These are phyloP conservation scores for Habrosyne pyritoides DNA, from an alignment of 2,888 invertebrate species.

Conservation along the genomic window DNA sequence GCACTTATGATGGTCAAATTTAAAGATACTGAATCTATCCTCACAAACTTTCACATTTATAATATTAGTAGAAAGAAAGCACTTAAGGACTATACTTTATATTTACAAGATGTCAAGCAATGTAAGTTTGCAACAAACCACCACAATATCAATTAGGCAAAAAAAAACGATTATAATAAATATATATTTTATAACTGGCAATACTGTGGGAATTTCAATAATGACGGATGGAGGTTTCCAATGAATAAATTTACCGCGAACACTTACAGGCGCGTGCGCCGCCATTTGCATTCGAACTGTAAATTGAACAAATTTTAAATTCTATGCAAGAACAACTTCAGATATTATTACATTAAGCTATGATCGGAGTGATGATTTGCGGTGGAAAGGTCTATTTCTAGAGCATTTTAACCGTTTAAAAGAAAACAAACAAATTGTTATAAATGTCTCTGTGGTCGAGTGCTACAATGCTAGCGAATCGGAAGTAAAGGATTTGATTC, in stretches of 20 bases:
- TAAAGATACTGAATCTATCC: too few species aligned
- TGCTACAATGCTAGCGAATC: too few species aligned
- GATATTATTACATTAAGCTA: slow-evolving; percentile 21
- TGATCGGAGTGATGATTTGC: slow-evolving; percentile 4
- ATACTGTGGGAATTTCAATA: slow-evolving; percentile 22
- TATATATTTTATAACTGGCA: slow-evolving; percentile 20
- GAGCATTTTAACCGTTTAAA: not conserved
- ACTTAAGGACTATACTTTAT: too few species aligned
- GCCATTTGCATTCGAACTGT: slow-evolving; percentile 56
- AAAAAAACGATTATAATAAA: slow-evolving; percentile 14
- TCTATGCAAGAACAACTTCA: slow-evolving; percentile 50
- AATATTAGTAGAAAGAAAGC: too few species aligned
- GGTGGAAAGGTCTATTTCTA: not conserved
- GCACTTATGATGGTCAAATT: too few species aligned
- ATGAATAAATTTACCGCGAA: slow-evolving; percentile 66
- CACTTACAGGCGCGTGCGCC: slow-evolving; percentile 21
- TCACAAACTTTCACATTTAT: too few species aligned
- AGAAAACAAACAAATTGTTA: not conserved
- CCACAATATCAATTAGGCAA: not conserved
- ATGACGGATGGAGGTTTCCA: slow-evolving; percentile 46
- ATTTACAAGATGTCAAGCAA: not conserved
- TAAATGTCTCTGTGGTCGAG: too few species aligned
- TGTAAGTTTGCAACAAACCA: not conserved
- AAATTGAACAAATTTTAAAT: slow-evolving; percentile 69
- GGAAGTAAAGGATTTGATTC: too few species aligned